Evolutionary conservation across 2,797 vertebrate genomes (phyloP), one percentile per base, ranked within the genome.

Genomic region (Sebastes oblongus): DNA sequence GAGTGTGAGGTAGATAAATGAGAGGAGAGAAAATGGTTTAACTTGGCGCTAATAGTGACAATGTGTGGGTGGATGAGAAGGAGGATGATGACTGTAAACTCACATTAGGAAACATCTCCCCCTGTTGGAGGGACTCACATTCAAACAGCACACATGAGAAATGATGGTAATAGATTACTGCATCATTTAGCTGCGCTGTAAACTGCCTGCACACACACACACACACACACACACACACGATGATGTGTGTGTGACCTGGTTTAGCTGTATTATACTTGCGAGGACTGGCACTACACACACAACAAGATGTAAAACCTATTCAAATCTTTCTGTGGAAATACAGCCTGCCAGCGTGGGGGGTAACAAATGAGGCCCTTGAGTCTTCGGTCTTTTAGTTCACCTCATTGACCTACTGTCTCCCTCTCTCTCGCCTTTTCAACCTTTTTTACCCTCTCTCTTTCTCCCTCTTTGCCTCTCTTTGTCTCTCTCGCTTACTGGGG

Each of bases 61-160:
- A 77, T 87, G 89, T 75, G 88, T 91, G 92, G 89, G 91, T 75
- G 85, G 85, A 86, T 69, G 86, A 85, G 78, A 78, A 78, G 84
- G 84, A 75, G 56, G 81, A 88, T 36, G 87, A 86, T 69, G 80
- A 87, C 77, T 79, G 82, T 84, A 83, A 83, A 86, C 82, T 93
- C 90, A 86, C 85, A 92, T 92, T 94, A 94, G 94, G 89, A 94
- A 95, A 96, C 92, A 94, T 93, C 93, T 92, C 95, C 95, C 95
- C 94, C 95, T 96, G 93, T 96, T 94, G 95, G 92, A 92, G 65
- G 88, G 81, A 90, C 79, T 82, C 66, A 22, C 60, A 54, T 70
- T 80, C 50, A 66, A 76, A 73, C 27, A 36, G 59, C 80, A 77
- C 79, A 80, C 67, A 77, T 74, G 75, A 87, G 86, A 86, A 82